Conservation (phyloP, 2,113 vertebrate species). For the Peromyscus californicus region DNA sequence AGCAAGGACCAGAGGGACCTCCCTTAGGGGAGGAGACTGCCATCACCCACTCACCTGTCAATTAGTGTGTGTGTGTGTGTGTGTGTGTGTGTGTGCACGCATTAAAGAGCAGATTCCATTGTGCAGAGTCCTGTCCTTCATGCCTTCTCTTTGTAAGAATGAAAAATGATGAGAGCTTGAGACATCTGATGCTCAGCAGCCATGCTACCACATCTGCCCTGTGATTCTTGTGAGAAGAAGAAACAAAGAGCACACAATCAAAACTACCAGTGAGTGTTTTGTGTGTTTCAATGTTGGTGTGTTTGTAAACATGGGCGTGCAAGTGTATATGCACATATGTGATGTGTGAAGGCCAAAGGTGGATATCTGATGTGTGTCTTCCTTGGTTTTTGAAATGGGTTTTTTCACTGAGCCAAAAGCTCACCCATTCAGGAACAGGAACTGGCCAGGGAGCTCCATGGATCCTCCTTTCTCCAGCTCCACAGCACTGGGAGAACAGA, state of each 20-base stretch:
- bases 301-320: background rate
- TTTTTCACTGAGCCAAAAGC: background rate
- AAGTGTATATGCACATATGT: background rate
- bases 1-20: background rate
- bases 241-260: background rate
- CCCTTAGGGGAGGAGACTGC: background rate
- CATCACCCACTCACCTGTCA: background rate
- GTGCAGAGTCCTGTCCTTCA: background rate
- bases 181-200: background rate
- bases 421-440: background rate
- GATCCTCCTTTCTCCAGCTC: too few species aligned
- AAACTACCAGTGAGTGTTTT: background rate
- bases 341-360: background rate
- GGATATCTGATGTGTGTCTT: too few species aligned
- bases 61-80: background rate
- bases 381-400: background rate
- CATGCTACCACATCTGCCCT: background rate
- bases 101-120: background rate
- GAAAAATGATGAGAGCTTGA: background rate
- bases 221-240: background rate
- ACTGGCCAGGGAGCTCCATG: too few species aligned
- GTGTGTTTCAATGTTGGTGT: background rate
- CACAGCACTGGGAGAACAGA: too few species aligned
- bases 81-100: too few species aligned
- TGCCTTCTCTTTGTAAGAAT: background rate